These are phyloP conservation scores for Rhabditoides inermis DNA, from an alignment of 2,888 invertebrate genomes.

Conservation along the genomic window DNA sequence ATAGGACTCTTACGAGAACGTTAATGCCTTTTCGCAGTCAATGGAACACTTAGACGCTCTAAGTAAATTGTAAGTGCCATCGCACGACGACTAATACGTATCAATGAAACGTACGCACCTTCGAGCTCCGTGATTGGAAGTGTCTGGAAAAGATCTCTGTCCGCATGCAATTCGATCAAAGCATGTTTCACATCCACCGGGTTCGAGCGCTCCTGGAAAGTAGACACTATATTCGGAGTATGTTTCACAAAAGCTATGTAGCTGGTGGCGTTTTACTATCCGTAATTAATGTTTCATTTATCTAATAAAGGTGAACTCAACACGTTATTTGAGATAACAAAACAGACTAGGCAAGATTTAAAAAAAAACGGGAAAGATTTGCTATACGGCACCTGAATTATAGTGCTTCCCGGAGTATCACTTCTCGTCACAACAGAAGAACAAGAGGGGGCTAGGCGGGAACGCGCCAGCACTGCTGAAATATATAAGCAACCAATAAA, in stretches of 20 bases:
- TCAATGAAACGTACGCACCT: constrained; percentile 15
- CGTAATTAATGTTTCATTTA: no score
- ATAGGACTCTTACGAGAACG: not conserved
- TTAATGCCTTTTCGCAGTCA: not conserved
- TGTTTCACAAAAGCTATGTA: no score
- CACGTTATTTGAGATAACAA: no score
- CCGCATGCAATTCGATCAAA: constrained; percentile 41
- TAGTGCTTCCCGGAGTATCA: constrained; percentile 10
- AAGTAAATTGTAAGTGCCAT: not conserved
- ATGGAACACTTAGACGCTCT: not conserved
- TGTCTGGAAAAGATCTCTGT: constrained; percentile 43
- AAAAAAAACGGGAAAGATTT: not conserved
- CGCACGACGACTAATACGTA: not conserved
- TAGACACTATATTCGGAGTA: no score
- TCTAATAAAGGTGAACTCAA: no score
- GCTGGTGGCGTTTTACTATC: no score
- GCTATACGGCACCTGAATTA: constrained; percentile 9
- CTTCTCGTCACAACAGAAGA: constrained; percentile 4
- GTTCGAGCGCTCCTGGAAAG: no score
- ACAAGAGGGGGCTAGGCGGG: constrained; percentile 1
- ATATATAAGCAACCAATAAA: not conserved
- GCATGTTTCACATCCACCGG: constrained; percentile 26
- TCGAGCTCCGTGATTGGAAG: constrained; percentile 40
- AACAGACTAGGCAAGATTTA: no score
- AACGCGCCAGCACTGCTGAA: no score